Base-by-base conservation (phyloP, 2,888 invertebrate genomes). In the Limulus polyphemus region DNA sequence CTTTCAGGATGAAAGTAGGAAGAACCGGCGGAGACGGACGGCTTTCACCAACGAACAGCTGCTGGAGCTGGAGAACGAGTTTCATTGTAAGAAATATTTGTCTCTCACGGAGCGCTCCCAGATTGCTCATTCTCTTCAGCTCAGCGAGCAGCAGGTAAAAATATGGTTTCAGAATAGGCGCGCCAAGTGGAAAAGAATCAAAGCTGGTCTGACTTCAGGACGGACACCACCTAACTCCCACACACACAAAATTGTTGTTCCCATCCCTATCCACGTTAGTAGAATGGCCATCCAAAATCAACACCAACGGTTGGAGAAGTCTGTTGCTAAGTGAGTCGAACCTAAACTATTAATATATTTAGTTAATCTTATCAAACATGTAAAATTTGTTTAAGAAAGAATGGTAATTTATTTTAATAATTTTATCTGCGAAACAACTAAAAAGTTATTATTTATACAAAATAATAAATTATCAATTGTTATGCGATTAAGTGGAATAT, bases 81-180 rank as follows among this genome's bases (percentile, higher is more conserved):
- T 73, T 58, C 71, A 71, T 58, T 67, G 68, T 51, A 73, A 73
- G 67, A 73, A 73, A 61, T 73, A 73, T 62, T 65, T 73, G 32
- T 72, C 72, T 7, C 59, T 73, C 3, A 70, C 69, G 7, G 73
- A 73, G 56, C 64, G 73, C 10, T 73, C 72, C 11, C 69, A 73
- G 56, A 71, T 73, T 12, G 73, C 73, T n/a, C 73, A 74, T 60
- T 71, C 73, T 57, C 69, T 77, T 47, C 72, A 73, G 64, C 70
- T 77, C 10, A 74, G 74, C 61, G 76, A 77, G 66, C 75, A 75
- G n/a, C 77, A 76, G 70, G 75, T 77, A n/a, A 76, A 76, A 70
- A 75, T 77, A 47, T 77, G 77, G 77, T 76, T 76, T 70, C 77
- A 77, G 68, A 77, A 77, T 67, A 67, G 77, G 14, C 67, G 77